Percentiles rank a stretch among this genome's conserved stretches.
These are phyloP conservation scores for Lissonota sp. DNA, from an alignment of 2,888 invertebrate genomes.

Conservation along the genomic window DNA sequence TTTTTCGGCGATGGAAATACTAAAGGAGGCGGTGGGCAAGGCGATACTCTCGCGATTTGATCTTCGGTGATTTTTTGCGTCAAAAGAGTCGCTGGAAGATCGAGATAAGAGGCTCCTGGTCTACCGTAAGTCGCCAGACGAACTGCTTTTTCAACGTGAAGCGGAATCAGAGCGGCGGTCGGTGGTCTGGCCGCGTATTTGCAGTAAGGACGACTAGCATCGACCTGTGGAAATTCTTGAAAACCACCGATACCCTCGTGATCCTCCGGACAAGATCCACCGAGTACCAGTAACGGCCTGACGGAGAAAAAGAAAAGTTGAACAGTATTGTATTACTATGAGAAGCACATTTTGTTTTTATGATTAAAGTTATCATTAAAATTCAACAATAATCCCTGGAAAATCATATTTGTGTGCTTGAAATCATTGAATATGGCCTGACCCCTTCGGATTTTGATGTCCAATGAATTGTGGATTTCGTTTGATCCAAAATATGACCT, in stretches of 20 bases:
- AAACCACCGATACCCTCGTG: slow-evolving; percentile 98
- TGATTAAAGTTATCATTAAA: not conserved
- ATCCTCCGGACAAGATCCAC: slow-evolving; percentile 95
- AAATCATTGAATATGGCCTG: too few relatives aligned
- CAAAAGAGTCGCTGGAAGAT: slow-evolving; percentile 95
- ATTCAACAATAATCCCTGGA: slow-evolving; percentile 27
- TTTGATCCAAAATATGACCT: too few relatives aligned
- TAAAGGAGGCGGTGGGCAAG: slow-evolving; percentile 87
- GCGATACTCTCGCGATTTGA: slow-evolving; percentile 74
- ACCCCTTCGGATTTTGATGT: too few relatives aligned
- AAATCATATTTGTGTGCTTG: not conserved
- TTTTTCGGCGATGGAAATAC: slow-evolving; percentile 89
- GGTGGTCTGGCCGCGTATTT: slow-evolving; percentile 97
- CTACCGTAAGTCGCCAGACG: slow-evolving; percentile 93
- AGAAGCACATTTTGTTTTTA: not conserved
- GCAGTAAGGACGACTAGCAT: slow-evolving; percentile 93
- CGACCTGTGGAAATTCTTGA: slow-evolving; percentile 97
- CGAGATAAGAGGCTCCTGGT: slow-evolving; percentile 95
- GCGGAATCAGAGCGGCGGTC: slow-evolving; percentile 91
- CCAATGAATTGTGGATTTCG: too few relatives aligned
- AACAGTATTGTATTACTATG: not conserved
- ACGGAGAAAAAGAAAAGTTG: slow-evolving; percentile 41
- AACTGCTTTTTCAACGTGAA: slow-evolving; percentile 96
- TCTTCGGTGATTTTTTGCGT: slow-evolving; percentile 84
- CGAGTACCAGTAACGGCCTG: slow-evolving; percentile 95